phyloP scores from a whole-genome alignment of 2,888 invertebrate species.

The Pedicia rivosa region DNA sequence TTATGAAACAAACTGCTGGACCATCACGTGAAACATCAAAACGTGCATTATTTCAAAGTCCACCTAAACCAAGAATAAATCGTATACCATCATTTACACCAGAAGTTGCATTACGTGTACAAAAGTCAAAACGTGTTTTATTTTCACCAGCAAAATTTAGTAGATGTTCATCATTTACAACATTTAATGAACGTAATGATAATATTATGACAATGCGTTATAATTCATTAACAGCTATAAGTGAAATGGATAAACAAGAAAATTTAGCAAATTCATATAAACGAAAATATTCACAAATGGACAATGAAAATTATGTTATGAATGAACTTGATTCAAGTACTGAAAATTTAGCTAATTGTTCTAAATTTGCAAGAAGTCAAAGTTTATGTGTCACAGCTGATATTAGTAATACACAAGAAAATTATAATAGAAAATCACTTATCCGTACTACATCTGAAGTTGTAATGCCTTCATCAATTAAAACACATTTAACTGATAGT shows the following conservation, averaged over 20 bases:
- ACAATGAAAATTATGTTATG: constrained; percentile 16
- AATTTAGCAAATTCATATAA: constrained; percentile 12
- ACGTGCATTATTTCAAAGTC: constrained; percentile 59
- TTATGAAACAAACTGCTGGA: constrained; percentile 17
- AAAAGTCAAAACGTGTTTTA: constrained; percentile 47
- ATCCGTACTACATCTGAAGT: constrained; percentile 14
- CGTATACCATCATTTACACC: constrained; percentile 22
- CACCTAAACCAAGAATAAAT: constrained; percentile 28
- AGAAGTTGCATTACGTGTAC: constrained; percentile 32
- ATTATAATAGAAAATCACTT: constrained; percentile 2
- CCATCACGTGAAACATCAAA: constrained; percentile 42
- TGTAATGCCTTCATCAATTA: constrained; percentile 10
- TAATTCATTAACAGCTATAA: constrained; percentile 3
- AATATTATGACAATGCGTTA: not conserved
- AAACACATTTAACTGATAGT: constrained; percentile 21
- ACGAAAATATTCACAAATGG: constrained; percentile 22
- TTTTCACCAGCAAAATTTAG: constrained; percentile 40
- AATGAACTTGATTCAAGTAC: constrained; percentile 16
- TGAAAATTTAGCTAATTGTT: constrained; percentile 21
- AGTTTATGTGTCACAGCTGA: constrained; percentile 28
- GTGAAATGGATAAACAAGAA: not conserved
- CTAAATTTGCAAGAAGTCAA: constrained; percentile 27
- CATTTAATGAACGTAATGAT: constrained; percentile 2
- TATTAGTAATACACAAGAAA: constrained; percentile 13
- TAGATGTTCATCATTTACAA: not conserved